phyloP scores from a whole-genome alignment of 2,113 vertebrate genomes.

The Anarrhichthys ocellatus region DNA sequence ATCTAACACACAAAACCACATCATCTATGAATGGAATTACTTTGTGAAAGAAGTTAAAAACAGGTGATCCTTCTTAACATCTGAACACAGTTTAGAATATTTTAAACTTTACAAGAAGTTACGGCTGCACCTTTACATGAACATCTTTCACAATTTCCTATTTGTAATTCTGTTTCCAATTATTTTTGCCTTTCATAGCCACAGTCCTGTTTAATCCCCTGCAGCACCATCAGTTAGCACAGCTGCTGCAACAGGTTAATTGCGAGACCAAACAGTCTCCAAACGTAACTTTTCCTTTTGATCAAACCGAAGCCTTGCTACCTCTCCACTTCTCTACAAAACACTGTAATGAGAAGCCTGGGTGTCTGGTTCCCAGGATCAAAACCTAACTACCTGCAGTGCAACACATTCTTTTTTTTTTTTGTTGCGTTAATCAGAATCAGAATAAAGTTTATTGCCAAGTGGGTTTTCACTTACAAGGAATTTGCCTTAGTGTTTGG shows the following conservation, averaged over 20 bases:
- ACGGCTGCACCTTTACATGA: background rate
- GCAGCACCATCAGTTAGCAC: slow-evolving; percentile 6
- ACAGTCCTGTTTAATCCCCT: slow-evolving; percentile 1
- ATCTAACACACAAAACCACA: background rate
- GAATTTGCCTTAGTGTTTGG: background rate
- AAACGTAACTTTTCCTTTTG: background rate
- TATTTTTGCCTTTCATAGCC: slow-evolving; percentile 22
- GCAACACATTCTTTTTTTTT: no score
- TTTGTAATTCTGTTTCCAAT: slow-evolving; percentile 21
- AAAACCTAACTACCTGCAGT: slow-evolving; percentile 2
- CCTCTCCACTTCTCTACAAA: slow-evolving; percentile 1
- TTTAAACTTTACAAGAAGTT: background rate
- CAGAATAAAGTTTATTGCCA: background rate
- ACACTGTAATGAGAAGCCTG: slow-evolving; percentile 34
- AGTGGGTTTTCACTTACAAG: background rate
- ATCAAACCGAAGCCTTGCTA: slow-evolving; percentile 5
- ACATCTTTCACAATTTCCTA: background rate
- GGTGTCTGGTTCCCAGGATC: slow-evolving; percentile 1
- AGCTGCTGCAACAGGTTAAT: slow-evolving; percentile 31
- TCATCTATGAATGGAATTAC: background rate
- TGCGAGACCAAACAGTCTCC: slow-evolving; percentile 14
- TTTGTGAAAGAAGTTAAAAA: background rate
- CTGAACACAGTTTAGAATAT: background rate
- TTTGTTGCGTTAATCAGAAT: background rate
- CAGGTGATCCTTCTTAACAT: background rate